phyloP scores from a whole-genome alignment of 2,797 vertebrate species.

The Hydrophis major region DNA sequence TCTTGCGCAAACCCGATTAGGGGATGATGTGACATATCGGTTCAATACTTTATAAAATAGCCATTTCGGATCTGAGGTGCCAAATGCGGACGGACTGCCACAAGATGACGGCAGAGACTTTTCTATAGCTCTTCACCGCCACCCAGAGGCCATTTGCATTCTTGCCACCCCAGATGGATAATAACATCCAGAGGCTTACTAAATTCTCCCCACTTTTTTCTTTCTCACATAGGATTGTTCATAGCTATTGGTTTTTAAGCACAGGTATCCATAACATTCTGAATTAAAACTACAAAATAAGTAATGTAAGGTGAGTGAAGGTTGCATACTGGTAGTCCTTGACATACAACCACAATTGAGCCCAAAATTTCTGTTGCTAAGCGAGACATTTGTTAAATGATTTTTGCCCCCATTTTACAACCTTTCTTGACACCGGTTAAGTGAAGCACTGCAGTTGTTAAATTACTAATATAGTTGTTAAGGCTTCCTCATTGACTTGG shows the following conservation, averaged over 20 bases:
- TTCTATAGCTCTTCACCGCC: background rate
- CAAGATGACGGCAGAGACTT: background rate
- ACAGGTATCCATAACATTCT: background rate
- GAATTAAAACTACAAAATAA: background rate
- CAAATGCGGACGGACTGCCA: background rate
- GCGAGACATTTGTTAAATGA: background rate
- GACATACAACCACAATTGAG: background rate
- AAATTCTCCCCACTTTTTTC: background rate
- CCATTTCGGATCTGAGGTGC: background rate
- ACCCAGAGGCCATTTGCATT: background rate
- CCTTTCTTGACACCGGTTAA: background rate
- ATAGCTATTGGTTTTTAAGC: background rate
- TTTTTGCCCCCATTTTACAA: background rate
- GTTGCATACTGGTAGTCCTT: background rate
- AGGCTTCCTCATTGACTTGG: background rate
- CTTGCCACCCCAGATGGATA: background rate
- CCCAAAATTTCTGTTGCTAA: background rate
- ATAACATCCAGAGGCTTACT: background rate
- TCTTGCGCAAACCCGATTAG: background rate
- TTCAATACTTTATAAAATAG: background rate
- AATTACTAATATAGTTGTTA: background rate
- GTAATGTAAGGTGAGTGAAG: background rate
- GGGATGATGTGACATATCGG: background rate
- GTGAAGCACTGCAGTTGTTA: background rate
- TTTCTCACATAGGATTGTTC: background rate